Evolutionary conservation across 2,888 invertebrate genomes (phyloP).

Genomic region (Cabera pusaria): DNA sequence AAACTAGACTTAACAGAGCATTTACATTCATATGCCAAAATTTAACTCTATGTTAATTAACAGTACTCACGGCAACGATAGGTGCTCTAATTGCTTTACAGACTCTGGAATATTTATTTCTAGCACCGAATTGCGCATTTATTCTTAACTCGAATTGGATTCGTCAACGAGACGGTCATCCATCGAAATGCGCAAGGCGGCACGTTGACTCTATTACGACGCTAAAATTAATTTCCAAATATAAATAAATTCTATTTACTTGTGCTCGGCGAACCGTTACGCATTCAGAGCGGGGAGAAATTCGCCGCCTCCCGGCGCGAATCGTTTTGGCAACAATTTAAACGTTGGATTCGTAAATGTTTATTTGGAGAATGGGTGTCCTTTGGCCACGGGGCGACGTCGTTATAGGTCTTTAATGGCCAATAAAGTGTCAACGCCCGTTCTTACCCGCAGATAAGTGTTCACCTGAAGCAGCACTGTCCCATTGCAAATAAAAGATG

Average conservation of each 20-base stretch:
- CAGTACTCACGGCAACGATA: too few species aligned
- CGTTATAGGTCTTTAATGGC: slow-evolving; percentile 78
- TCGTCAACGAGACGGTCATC: slow-evolving; percentile 48
- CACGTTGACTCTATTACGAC: slow-evolving; percentile 59
- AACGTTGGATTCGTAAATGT: slow-evolving; percentile 75
- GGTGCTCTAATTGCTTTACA: too few species aligned
- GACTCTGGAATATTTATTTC: too few species aligned
- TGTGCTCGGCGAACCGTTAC: slow-evolving; percentile 71
- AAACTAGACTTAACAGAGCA: slow-evolving; percentile 47
- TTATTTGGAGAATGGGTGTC: slow-evolving; percentile 68
- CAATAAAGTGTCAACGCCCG: slow-evolving; percentile 76
- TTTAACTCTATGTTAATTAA: slow-evolving; percentile 22
- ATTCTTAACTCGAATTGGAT: slow-evolving; percentile 34
- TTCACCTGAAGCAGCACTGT: slow-evolving; percentile 57
- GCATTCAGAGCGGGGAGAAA: slow-evolving; percentile 65
- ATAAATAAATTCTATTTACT: slow-evolving; percentile 79
- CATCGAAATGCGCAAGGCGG: slow-evolving; percentile 52
- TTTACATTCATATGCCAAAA: slow-evolving; percentile 43
- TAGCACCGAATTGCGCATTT: too few species aligned
- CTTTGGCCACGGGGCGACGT: slow-evolving; percentile 62
- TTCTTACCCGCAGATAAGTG: slow-evolving; percentile 59
- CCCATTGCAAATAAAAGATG: slow-evolving; percentile 32
- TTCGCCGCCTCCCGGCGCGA: slow-evolving; percentile 58
- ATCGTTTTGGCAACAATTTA: slow-evolving; percentile 78
- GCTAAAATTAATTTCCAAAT: slow-evolving; percentile 73